Conservation (phyloP, 2,113 vertebrate species). For the Micromys minutus region DNA sequence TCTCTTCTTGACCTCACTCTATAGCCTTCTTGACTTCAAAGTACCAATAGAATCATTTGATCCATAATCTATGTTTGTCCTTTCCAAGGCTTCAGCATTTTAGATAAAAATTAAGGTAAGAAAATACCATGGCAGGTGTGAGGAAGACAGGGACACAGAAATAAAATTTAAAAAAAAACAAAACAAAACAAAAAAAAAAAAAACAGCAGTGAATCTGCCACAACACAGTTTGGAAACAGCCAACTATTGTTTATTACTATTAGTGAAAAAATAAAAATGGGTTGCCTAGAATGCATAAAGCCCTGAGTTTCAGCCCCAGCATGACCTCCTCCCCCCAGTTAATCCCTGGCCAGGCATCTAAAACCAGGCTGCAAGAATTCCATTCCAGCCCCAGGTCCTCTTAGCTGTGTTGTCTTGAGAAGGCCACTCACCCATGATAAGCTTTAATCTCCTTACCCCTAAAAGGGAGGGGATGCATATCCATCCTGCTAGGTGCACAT, state of each 20-base stretch:
- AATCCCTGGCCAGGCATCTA: background rate
- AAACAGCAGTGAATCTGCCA: background rate
- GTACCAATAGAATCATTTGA: slow-evolving; percentile 1
- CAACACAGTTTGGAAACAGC: background rate
- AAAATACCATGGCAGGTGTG: background rate
- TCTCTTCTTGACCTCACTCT: background rate
- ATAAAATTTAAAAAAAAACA: too few species aligned
- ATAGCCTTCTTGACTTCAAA: background rate
- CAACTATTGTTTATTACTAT: background rate
- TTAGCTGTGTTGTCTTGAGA: background rate
- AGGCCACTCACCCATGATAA: background rate
- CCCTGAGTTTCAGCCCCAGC: background rate
- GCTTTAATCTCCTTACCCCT: background rate
- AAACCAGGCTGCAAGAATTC: background rate
- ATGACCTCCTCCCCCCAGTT: background rate
- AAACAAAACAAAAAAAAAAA: too few species aligned
- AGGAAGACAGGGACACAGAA: background rate
- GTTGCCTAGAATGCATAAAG: background rate
- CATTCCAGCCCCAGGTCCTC: background rate
- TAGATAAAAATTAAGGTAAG: background rate
- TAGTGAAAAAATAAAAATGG: background rate
- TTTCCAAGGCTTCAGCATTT: background rate
- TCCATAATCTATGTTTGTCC: background rate
- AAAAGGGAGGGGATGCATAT: background rate
- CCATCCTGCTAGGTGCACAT: background rate